Percentiles rank a stretch among this genome's conserved stretches.
Conservation (phyloP, 2,888 invertebrate species). For the Hydriomena furcata region DNA sequence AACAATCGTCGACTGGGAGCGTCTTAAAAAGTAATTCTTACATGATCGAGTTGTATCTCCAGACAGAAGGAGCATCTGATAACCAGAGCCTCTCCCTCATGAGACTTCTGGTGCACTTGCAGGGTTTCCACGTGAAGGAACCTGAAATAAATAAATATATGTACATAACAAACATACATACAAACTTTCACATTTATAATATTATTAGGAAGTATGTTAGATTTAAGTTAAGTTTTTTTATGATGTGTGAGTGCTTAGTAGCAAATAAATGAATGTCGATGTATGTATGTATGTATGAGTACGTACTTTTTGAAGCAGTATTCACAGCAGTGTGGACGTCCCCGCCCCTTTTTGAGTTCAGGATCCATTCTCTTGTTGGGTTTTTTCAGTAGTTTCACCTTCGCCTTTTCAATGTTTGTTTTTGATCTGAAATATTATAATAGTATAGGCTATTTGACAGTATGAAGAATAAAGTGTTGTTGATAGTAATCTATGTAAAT, state of each 20-base stretch:
- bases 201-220: too few species aligned
- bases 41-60: constrained; percentile 41
- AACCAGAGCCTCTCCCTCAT: constrained; percentile 56
- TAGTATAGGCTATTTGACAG: too few species aligned
- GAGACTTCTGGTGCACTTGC: constrained; percentile 61
- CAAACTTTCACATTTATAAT: too few species aligned
- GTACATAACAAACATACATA: too few species aligned
- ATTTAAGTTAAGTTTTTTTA: too few species aligned
- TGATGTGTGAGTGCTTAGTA: too few species aligned
- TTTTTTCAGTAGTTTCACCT: constrained; percentile 41
- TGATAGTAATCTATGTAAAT: too few species aligned
- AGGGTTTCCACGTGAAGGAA: constrained; percentile 68
- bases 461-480: too few species aligned
- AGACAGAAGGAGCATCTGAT: constrained; percentile 63
- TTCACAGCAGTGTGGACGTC: constrained; percentile 64
- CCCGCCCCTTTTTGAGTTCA: constrained; percentile 45
- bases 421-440: constrained; percentile 35
- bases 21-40: too few species aligned
- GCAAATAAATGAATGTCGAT: too few species aligned
- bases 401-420: constrained; percentile 40
- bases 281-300: neutral
- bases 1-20: too few species aligned
- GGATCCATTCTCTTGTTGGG: constrained; percentile 35
- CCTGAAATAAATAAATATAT: too few species aligned
- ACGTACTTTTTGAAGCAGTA: constrained; percentile 63